A percentile compares a stretch with the other conserved stretches of the same genome.
These are phyloP conservation scores for Pavo muticus DNA, from an alignment of 2,113 vertebrate genomes.

Conservation along the genomic window DNA sequence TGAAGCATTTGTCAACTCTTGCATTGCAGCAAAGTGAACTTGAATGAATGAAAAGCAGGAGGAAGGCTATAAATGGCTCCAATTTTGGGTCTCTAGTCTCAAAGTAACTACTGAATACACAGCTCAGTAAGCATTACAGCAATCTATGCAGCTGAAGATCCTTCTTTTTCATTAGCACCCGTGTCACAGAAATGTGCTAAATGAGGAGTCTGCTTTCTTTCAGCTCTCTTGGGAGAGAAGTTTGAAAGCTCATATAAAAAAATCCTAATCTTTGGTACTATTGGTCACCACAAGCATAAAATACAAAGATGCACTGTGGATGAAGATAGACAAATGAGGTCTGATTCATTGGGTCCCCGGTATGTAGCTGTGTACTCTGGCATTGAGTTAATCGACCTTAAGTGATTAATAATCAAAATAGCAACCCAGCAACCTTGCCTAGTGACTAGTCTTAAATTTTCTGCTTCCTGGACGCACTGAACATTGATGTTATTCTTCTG, in stretches of 20 bases:
- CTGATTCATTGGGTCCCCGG: background rate
- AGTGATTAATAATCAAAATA: background rate
- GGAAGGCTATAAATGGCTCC: background rate
- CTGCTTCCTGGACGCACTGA: background rate
- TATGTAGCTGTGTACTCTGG: accelerated
- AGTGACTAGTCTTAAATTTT: background rate
- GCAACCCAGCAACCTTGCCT: background rate
- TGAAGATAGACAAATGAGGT: background rate
- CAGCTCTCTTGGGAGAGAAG: background rate
- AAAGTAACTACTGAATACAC: background rate
- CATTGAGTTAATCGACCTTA: background rate
- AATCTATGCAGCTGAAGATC: background rate
- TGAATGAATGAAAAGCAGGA: background rate
- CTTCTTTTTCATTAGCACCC: background rate
- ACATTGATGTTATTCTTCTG: constrained; percentile 23
- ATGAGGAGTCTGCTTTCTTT: background rate
- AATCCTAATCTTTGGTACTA: background rate
- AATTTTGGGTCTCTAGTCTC: background rate
- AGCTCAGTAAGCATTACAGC: background rate
- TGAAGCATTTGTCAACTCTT: background rate
- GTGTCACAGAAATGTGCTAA: background rate
- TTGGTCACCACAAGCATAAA: background rate
- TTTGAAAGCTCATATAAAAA: background rate
- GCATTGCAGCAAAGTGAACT: background rate
- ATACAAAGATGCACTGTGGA: background rate